Percentiles rank a stretch among this genome's conserved stretches.
These are phyloP conservation scores for Microvelia longipes DNA, from an alignment of 1,140 invertebrate genomes.

Conservation along the genomic window DNA sequence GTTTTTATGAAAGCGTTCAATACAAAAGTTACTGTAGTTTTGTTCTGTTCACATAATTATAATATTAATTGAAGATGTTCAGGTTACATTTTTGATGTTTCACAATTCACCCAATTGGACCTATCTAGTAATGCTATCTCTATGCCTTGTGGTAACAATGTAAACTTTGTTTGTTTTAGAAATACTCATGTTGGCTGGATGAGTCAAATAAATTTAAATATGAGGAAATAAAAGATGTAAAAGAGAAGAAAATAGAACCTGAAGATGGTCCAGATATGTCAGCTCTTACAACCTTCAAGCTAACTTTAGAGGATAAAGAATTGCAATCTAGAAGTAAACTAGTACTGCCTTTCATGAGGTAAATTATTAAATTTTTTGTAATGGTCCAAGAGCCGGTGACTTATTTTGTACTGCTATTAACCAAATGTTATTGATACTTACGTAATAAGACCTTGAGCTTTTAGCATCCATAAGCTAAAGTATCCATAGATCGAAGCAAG, in stretches of 20 bases:
- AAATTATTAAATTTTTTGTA: not conserved
- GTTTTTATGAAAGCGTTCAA: not conserved
- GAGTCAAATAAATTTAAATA: not conserved
- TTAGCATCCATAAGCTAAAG: no score
- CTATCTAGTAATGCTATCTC: no score
- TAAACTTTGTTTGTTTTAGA: not conserved
- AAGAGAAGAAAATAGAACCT: not conserved
- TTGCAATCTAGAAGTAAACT: slow-evolving; percentile 11
- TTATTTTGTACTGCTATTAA: no score
- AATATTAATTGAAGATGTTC: no score
- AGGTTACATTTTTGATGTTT: no score
- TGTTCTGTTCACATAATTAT: not conserved
- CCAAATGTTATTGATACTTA: no score
- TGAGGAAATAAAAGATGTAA: not conserved
- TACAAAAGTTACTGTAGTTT: not conserved
- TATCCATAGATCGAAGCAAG: no score
- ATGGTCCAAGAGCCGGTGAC: no score
- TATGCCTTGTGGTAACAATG: not conserved
- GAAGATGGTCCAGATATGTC: not conserved
- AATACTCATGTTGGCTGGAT: not conserved
- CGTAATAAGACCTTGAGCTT: no score
- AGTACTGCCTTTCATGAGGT: slow-evolving; percentile 12
- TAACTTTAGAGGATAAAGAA: slow-evolving; percentile 13
- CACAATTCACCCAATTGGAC: no score
- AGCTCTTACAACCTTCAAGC: slow-evolving; percentile 10